Evolutionary conservation across 2,113 vertebrate genomes (phyloP).

Genomic region (Pedetes capensis): DNA sequence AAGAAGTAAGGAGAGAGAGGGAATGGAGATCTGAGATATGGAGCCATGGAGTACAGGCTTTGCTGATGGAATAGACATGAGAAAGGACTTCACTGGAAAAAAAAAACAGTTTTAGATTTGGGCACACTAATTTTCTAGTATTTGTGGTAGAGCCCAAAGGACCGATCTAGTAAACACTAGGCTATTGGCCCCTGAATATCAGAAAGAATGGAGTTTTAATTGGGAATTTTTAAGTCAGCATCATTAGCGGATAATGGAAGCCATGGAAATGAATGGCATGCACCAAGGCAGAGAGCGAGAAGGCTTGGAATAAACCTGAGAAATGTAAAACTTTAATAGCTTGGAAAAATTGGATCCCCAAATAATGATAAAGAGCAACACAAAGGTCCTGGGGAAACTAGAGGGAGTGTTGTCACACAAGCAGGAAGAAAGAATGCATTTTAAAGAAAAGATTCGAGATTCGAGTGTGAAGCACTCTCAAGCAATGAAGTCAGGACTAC

Average conservation of each 20-base stretch:
- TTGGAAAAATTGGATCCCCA: background rate
- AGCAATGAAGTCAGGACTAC: background rate
- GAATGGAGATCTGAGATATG: background rate
- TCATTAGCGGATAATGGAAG: background rate
- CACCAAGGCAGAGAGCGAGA: background rate
- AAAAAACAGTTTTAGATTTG: background rate
- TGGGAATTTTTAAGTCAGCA: background rate
- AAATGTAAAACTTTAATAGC: background rate
- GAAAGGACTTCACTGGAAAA: background rate
- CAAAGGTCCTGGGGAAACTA: background rate
- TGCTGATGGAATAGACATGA: background rate
- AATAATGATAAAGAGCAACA: background rate
- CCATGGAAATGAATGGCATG: background rate
- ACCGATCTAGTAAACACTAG: background rate
- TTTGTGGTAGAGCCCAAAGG: background rate
- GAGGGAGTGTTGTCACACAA: background rate
- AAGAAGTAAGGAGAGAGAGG: background rate
- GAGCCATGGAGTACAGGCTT: background rate
- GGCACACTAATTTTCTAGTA: background rate
- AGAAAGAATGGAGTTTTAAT: background rate
- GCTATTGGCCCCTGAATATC: background rate
- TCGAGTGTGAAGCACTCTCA: background rate
- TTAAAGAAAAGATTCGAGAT: rapidly evolving
- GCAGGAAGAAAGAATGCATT: background rate
- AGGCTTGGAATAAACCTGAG: background rate